phyloP scores from a whole-genome alignment of 2,113 vertebrate genomes.

The Pungitius pungitius region DNA sequence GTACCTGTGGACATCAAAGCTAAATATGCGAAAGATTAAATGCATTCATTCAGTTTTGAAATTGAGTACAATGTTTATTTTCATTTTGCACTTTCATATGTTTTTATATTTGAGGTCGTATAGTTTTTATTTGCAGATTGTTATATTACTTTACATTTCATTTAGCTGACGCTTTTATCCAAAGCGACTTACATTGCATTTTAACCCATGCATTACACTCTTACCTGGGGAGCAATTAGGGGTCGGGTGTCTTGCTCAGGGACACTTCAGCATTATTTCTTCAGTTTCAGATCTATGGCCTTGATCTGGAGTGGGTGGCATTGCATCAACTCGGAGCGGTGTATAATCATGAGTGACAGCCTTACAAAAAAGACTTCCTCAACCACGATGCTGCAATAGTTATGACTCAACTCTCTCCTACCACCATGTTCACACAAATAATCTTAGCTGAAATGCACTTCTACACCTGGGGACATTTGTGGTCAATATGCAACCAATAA shows the following conservation, averaged over 20 bases:
- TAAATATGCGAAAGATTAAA: slow-evolving; percentile 6
- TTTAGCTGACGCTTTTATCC: no score
- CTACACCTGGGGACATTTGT: slow-evolving; percentile 29
- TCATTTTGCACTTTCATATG: neutral
- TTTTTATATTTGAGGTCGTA: no score
- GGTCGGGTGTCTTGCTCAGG: no score
- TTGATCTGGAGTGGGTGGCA: no score
- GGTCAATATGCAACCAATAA: slow-evolving; percentile 14
- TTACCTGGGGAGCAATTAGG: no score
- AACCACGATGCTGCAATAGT: neutral
- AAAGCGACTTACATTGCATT: no score
- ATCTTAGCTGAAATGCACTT: slow-evolving; percentile 10
- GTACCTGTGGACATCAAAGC: slow-evolving; percentile 23
- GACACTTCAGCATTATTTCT: no score
- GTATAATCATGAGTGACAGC: neutral
- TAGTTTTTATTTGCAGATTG: no score
- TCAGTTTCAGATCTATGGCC: no score
- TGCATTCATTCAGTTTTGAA: neutral
- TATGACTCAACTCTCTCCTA: no score
- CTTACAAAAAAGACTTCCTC: neutral
- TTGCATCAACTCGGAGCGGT: neutral
- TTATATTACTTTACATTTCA: no score
- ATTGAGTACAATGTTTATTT: neutral
- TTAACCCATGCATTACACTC: no score
- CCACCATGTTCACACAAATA: neutral